These are phyloP conservation scores for Argynnis bischoffii DNA, from an alignment of 2,888 invertebrate species.

Conservation along the genomic window DNA sequence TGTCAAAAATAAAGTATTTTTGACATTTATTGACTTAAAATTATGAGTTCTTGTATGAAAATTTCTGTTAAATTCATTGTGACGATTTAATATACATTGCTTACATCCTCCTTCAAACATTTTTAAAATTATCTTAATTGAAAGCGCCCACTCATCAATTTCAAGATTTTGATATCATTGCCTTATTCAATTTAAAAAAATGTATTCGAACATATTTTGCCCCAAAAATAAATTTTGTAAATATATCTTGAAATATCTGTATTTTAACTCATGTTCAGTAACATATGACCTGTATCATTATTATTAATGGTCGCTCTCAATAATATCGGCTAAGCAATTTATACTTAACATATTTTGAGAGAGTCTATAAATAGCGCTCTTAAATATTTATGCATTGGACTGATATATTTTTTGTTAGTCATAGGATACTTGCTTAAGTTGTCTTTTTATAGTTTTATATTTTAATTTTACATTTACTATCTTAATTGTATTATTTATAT, in stretches of 20 bases:
- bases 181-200: constrained; percentile 24
- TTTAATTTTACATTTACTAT: constrained; percentile 1
- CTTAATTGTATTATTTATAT: background rate
- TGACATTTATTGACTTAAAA: too few species aligned
- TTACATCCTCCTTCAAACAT: background rate
- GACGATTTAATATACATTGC: background rate
- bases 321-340: constrained; percentile 34
- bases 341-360: constrained; percentile 35
- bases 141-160: constrained; percentile 14
- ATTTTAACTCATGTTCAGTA: constrained; percentile 31
- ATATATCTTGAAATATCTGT: constrained; percentile 30
- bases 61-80: too few species aligned
- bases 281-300: constrained; percentile 36
- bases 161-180: constrained; percentile 28
- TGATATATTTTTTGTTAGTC: constrained; percentile 18
- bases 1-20: too few species aligned
- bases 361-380: constrained; percentile 32
- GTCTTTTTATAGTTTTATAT: constrained; percentile 1
- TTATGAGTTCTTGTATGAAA: too few species aligned
- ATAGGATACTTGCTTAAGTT: constrained; percentile 5
- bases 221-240: constrained; percentile 32
- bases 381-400: constrained; percentile 32
- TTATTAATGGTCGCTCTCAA: constrained; percentile 38
- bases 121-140: constrained; percentile 10
- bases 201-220: constrained; percentile 25